Percentiles rank a stretch among this genome's conserved stretches.
Evolutionary conservation across 2,113 vertebrate genomes (phyloP).

Genomic region (Strix aluco): DNA sequence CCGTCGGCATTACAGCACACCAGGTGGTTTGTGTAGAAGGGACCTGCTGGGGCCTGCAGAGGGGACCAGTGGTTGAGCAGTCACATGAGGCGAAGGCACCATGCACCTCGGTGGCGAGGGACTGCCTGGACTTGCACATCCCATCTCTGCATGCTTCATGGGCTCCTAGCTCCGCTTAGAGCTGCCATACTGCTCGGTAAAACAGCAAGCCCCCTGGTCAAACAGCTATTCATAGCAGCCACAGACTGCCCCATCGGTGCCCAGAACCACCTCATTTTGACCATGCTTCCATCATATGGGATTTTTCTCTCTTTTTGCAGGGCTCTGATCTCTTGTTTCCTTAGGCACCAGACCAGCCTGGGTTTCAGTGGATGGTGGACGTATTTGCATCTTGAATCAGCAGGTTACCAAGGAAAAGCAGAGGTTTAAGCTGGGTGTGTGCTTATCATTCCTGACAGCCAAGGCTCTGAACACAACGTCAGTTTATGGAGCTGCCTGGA

Average conservation of each 20-base stretch:
- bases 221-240: background rate
- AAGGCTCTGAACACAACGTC: background rate
- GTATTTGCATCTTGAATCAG: background rate
- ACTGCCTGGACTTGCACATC: background rate
- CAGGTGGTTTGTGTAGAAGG: background rate
- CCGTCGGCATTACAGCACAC: rapidly evolving
- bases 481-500: background rate
- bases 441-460: background rate
- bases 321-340: background rate
- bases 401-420: background rate
- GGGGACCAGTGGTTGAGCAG: rapidly evolving
- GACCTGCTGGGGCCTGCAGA: background rate
- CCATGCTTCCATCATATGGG: background rate
- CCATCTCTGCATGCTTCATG: background rate
- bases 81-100: background rate
- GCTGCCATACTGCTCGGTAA: rapidly evolving
- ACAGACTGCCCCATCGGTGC: background rate
- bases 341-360: background rate
- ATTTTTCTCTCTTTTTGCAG: background rate
- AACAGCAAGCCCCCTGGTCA: background rate
- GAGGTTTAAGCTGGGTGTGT: background rate
- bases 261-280: background rate
- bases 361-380: background rate
- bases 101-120: too few relatives aligned
- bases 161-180: background rate